Evolutionary conservation across 1,140 invertebrate species (phyloP).

Genomic region (Cryptotermes secundus): DNA sequence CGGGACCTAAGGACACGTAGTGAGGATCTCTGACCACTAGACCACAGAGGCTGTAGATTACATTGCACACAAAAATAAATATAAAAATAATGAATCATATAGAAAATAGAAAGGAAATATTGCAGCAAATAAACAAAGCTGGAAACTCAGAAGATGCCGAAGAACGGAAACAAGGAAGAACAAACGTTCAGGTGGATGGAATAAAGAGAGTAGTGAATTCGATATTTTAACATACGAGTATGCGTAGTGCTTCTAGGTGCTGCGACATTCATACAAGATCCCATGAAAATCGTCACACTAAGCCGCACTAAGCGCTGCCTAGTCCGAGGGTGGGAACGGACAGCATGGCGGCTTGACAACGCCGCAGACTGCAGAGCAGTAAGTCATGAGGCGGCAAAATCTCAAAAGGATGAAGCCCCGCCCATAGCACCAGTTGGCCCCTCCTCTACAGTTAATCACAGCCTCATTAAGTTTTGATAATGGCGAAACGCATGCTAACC

Average conservation of each 20-base stretch:
- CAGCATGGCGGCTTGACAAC: not conserved
- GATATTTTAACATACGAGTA: too few species aligned
- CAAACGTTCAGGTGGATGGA: too few species aligned
- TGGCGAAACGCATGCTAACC: not conserved
- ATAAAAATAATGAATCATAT: not conserved
- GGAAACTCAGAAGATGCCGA: not conserved
- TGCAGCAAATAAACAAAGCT: too few species aligned
- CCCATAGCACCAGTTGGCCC: not conserved
- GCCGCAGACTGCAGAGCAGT: not conserved
- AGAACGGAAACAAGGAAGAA: not conserved
- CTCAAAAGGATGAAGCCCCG: not conserved
- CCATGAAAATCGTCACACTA: not conserved
- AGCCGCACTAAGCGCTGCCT: too few species aligned
- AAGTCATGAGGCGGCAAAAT: not conserved
- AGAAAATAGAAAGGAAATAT: not conserved
- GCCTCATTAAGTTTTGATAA: constrained; percentile 7
- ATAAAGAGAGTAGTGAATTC: not conserved
- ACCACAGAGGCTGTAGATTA: too few species aligned
- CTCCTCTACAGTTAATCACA: constrained; percentile 16
- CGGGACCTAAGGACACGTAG: too few species aligned
- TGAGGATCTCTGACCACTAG: too few species aligned
- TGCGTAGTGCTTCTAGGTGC: too few species aligned
- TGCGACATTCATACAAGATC: too few species aligned
- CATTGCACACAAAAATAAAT: too few species aligned
- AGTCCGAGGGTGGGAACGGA: not conserved